Evolutionary conservation across 2,888 invertebrate species (phyloP), one percentile per base, ranked within the genome.

Genomic region (Anticlea derivata): DNA sequence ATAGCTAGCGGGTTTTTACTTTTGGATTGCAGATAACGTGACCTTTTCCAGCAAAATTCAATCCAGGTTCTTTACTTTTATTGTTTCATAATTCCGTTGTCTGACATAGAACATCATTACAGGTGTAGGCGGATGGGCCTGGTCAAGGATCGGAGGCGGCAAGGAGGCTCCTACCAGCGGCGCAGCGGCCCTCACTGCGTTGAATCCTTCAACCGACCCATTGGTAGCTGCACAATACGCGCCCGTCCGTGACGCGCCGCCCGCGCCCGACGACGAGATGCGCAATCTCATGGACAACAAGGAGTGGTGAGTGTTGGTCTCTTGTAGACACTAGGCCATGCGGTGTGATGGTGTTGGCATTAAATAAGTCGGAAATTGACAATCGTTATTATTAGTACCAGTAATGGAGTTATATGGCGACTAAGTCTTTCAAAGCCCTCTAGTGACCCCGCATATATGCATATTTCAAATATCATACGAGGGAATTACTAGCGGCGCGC

Each of bases 241-340:
- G 35, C 94, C 95, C 0, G 94, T 95, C 10, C 92, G 94, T 26
- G 95, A 95, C 80, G 93, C 95, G 63, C 94, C 95, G 34, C 92
- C 93, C 1, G 92, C 92, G 7, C 92, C 92, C 44, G 94, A 89
- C 83, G 95, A 91, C 60, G 95, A 95, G 73, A 93, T 94, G 74
- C 92, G 94, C 72, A 94, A 94, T 78, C 90, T 95, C 68, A 95
- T 95, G 95, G 94, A 95, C 69, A 94, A 93, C 78, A 95, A 95
- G 80, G 95, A 95, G 70, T 94, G 93, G 94, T 94, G 78, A 86
- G 59, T 41, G 7, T 1, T 11, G 4, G 4, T 17, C 2, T 2
- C 0, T 13, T 1, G 8, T 27, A 31, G 12, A 12, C 7, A 13
- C 7, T 2, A 10, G 7, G 31, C 7, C n/a, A n/a, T n/a, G n/a